Conservation (phyloP, 1,140 invertebrate species). For the Bilobella aurantiaca region DNA sequence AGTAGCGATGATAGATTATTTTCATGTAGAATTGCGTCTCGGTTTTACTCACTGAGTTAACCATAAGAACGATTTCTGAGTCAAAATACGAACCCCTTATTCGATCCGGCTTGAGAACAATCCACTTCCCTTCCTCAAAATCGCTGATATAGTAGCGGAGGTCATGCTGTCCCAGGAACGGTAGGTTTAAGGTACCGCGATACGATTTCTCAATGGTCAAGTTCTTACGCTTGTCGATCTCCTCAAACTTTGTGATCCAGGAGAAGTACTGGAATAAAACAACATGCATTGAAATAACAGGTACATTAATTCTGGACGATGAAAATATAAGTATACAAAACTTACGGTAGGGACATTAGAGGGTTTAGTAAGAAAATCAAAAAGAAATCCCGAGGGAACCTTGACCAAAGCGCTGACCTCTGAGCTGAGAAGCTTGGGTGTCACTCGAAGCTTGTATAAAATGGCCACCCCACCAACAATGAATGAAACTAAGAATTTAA, state of each 20-base stretch:
- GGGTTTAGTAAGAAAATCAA: constrained; percentile 23
- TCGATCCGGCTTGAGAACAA: constrained; percentile 23
- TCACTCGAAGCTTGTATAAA: constrained; percentile 24
- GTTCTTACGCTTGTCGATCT: constrained; percentile 22
- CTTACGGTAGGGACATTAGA: constrained; percentile 30
- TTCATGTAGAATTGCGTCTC: constrained; percentile 31
- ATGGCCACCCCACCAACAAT: constrained; percentile 25
- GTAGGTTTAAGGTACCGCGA: constrained; percentile 23
- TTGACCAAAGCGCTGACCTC: constrained; percentile 25
- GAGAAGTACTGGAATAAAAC: constrained; percentile 26
- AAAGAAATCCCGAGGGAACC: constrained; percentile 26
- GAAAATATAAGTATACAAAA: background rate
- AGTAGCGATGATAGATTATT: constrained; percentile 29
- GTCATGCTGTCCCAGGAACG: constrained; percentile 31
- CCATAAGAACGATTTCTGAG: constrained; percentile 23
- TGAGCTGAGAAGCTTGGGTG: constrained; percentile 16
- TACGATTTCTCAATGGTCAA: constrained; percentile 26
- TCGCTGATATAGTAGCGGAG: constrained; percentile 24
- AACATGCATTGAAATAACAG: background rate
- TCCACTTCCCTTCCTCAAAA: constrained; percentile 23
- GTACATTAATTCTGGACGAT: background rate
- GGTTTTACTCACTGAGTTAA: constrained; percentile 19
- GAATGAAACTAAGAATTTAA: constrained; percentile 28
- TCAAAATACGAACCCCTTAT: constrained; percentile 24
- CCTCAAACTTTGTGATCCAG: constrained; percentile 22